Evolutionary conservation across 2,113 vertebrate species (phyloP).

Genomic region (Amazona guildingii): DNA sequence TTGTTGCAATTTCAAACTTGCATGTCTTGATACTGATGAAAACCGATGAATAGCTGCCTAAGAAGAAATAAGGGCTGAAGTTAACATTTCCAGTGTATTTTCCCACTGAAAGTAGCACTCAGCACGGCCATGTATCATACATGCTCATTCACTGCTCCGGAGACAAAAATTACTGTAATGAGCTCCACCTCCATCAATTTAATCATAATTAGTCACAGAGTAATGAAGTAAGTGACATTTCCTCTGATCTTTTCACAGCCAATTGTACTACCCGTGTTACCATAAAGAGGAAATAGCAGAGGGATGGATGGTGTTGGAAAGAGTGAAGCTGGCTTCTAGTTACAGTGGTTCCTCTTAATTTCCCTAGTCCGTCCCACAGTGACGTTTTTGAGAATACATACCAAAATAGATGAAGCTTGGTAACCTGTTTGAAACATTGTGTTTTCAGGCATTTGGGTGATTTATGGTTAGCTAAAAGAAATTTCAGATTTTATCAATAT

Average conservation of each 20-base stretch:
- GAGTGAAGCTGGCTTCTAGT: neutral
- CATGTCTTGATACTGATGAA: neutral
- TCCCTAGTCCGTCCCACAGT: neutral
- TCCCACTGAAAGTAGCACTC: neutral
- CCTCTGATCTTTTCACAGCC: constrained; percentile 43
- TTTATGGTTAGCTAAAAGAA: neutral
- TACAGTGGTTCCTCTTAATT: neutral
- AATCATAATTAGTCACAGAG: constrained; percentile 41
- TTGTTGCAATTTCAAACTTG: neutral
- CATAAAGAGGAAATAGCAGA: constrained; percentile 15
- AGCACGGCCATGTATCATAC: neutral
- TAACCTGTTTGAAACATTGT: neutral
- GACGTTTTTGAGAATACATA: neutral
- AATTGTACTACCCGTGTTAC: neutral
- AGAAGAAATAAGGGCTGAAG: neutral
- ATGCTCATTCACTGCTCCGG: neutral
- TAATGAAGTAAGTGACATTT: constrained; percentile 61
- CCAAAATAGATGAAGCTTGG: neutral
- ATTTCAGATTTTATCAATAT: neutral
- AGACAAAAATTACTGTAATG: constrained; percentile 1
- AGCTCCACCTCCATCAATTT: constrained; percentile 12
- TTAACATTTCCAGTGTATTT: neutral
- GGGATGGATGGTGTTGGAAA: neutral
- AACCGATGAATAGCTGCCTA: constrained; percentile 4
- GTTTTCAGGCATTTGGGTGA: neutral